Evolutionary conservation across 2,888 invertebrate species (phyloP).

Genomic region (Papilio demoleus): DNA sequence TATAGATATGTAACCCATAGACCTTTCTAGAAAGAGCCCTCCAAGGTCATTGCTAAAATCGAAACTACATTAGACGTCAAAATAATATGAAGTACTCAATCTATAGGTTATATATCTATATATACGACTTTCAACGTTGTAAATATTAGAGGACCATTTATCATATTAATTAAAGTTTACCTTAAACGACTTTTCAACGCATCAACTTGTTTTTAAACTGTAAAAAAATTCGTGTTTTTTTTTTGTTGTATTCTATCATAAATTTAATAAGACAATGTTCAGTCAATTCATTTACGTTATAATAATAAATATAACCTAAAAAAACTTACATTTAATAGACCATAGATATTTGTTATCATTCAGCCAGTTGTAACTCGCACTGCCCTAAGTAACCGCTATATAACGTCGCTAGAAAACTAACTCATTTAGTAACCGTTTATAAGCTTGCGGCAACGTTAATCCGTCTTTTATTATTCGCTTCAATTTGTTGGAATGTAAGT

Average conservation of each 20-base stretch:
- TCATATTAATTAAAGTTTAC: conserved; percentile 33
- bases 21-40: too few relatives aligned
- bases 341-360: background rate
- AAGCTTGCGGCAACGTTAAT: conserved; percentile 37
- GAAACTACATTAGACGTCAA: too few relatives aligned
- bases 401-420: conserved; percentile 27
- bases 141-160: conserved; percentile 56
- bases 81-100: too few relatives aligned
- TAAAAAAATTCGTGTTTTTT: background rate
- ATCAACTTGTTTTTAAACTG: background rate
- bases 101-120: too few relatives aligned
- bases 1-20: too few relatives aligned
- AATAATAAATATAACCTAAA: conserved; percentile 15
- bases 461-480: conserved; percentile 17
- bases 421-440: conserved; percentile 1
- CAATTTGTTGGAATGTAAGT: background rate
- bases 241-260: too few relatives aligned
- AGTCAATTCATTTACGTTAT: background rate
- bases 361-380: conserved; percentile 28
- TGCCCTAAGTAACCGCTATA: conserved; percentile 28
- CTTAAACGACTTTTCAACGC: background rate
- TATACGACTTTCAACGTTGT: conserved; percentile 42
- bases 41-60: too few relatives aligned
- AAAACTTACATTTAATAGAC: background rate
- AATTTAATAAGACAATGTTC: background rate